Conservation (phyloP, 2,113 vertebrate genomes). For the Lophotis ruficrista region DNA sequence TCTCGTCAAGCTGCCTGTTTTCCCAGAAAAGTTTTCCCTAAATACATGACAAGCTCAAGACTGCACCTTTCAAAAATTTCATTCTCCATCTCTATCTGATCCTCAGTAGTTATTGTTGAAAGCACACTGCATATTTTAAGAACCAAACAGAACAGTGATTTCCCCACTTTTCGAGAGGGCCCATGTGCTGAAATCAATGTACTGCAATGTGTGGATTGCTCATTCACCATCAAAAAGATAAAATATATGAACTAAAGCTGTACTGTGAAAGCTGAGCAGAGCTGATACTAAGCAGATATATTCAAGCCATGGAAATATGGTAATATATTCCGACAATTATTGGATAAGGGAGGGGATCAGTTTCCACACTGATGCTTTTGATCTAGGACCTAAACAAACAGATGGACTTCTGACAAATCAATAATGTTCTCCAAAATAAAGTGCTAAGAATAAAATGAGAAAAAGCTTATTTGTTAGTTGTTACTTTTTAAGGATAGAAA, state of each 20-base stretch:
- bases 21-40: conserved; percentile 67
- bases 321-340: conserved; percentile 64
- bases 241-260: conserved; percentile 68
- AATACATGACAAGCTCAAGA: conserved; percentile 71
- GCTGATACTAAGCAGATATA: conserved; percentile 62
- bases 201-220: conserved; percentile 68
- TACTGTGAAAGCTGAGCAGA: conserved; percentile 65
- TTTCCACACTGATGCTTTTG: conserved; percentile 60
- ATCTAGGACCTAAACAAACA: conserved; percentile 65
- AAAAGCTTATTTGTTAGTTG: conserved; percentile 32
- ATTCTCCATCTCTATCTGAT: conserved; percentile 68
- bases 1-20: conserved; percentile 65
- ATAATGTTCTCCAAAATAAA: conserved; percentile 57
- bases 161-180: conserved; percentile 63
- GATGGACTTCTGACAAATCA: conserved; percentile 70
- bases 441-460: conserved; percentile 45
- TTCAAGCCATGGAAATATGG: conserved; percentile 61
- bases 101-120: conserved; percentile 71
- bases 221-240: conserved; percentile 64
- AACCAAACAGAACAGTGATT: conserved; percentile 68
- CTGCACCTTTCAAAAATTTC: conserved; percentile 71
- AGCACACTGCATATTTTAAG: conserved; percentile 71
- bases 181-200: conserved; percentile 67
- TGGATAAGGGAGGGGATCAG: conserved; percentile 54
- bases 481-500: conserved; percentile 23